Base-by-base conservation (phyloP, 2,113 vertebrate species). In the Macroglossus sobrinus region DNA sequence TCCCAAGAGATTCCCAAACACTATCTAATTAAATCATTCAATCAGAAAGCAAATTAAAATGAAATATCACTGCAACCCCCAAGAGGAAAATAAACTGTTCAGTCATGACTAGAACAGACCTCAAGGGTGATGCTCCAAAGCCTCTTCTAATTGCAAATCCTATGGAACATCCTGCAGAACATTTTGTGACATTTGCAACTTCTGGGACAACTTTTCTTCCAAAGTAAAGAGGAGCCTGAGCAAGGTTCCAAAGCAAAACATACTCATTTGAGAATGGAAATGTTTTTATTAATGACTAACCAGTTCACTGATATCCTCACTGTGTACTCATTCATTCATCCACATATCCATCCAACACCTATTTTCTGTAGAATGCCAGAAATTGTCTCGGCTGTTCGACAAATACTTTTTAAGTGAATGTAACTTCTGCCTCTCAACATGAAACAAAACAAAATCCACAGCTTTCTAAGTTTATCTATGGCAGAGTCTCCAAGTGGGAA, bases 31-130 rank as follows among this genome's bases (percentile, higher is more conserved):
- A 98, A 98, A 98, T 97, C 98, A 98, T 95, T 98, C 97, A 97
- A 98, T 98, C 97, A 97, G 97, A 98, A 98, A 98, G 98, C 92
- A 98, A 98, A 98, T 98, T 97, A 98, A 98, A 98, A 98, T 97
- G 43, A 98, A 98, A 95, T 98, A 98, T 93, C 98, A 98, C 84
- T 0, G 0, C 74, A 96, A 95, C 81, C 30, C 94, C 79, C 59
- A 15, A 76, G 95, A 94, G 92, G 87, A 96, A 98, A 98, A 97
- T 94, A 91, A 82, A 92, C 57, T 63, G 95, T 63, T 94, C 89
- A 96, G 82, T 95, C 87, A 93, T 92, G 96, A 84, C 89, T 94
- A 72, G 89, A 97, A 82, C 53, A 96, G 92, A 97, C 84, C 94
- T 97, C 84, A 5, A 43, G 84, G 93, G 98, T 95, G 81, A 75